A percentile compares a stretch with the other conserved stretches of the same genome.
These are phyloP conservation scores for Capromys pilorides DNA, from an alignment of 2,797 vertebrate species.

Conservation along the genomic window DNA sequence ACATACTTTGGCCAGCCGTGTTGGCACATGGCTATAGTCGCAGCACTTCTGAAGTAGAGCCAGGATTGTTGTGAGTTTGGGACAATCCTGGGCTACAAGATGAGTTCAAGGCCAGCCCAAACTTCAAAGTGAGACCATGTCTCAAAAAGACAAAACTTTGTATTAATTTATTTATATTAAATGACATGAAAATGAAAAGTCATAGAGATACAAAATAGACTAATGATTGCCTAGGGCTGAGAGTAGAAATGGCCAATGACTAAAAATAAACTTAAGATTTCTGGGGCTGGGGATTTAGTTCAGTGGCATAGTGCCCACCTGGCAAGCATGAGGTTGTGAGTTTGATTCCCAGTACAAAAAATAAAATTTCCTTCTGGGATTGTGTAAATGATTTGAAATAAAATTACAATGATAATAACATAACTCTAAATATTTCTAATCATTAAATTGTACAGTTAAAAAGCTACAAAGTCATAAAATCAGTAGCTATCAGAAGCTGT, in stretches of 20 bases:
- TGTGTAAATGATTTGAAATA: constrained; percentile 34
- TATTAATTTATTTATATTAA: constrained; percentile 36
- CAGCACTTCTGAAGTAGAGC: too few relatives aligned
- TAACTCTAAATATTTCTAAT: constrained; percentile 30
- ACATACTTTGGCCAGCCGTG: not conserved
- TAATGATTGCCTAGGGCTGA: not conserved
- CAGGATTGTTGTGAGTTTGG: too few relatives aligned
- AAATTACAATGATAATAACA: not conserved
- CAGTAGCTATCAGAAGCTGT: not conserved
- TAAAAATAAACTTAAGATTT: not conserved
- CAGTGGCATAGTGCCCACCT: too few relatives aligned
- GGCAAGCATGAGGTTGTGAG: too few relatives aligned
- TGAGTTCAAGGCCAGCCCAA: too few relatives aligned
- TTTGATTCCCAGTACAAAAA: too few relatives aligned
- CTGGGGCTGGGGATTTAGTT: not conserved
- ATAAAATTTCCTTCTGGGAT: not conserved
- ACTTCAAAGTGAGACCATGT: too few relatives aligned
- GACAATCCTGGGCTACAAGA: too few relatives aligned
- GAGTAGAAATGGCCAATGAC: not conserved
- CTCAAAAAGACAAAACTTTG: not conserved
- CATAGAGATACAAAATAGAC: constrained; percentile 27
- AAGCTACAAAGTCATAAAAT: constrained; percentile 16
- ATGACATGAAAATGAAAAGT: constrained; percentile 36
- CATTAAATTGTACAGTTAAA: constrained; percentile 1
- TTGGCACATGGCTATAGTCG: too few relatives aligned